A percentile compares a stretch with the other conserved stretches of the same genome.
Conservation (phyloP, 2,888 invertebrate genomes). For the Clivina fossor region DNA sequence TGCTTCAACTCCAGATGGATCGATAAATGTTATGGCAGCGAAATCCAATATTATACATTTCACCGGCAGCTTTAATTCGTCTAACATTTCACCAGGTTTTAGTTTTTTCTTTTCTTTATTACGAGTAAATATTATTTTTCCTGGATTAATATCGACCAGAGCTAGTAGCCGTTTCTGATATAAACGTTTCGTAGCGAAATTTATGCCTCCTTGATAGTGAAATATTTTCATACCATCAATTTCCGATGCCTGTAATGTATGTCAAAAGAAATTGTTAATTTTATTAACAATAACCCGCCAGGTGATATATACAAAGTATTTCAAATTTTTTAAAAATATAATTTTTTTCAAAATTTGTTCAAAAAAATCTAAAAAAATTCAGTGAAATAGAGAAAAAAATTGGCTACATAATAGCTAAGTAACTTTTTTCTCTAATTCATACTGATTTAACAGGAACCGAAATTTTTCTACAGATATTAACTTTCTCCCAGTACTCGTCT, state of each 20-base stretch:
- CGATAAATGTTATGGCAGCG: slow-evolving; percentile 68
- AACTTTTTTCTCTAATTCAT: no score
- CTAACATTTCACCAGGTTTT: slow-evolving; percentile 46
- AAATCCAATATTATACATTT: slow-evolving; percentile 69
- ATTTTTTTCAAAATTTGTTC: no score
- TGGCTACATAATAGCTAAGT: no score
- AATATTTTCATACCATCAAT: slow-evolving; percentile 62
- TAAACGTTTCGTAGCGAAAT: slow-evolving; percentile 13
- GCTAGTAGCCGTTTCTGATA: slow-evolving; percentile 2
- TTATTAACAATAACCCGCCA: neutral
- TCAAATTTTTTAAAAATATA: no score
- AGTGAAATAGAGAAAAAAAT: no score
- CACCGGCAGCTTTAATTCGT: slow-evolving; percentile 34
- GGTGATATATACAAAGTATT: no score
- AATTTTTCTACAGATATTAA: no score
- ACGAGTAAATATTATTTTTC: slow-evolving; percentile 4
- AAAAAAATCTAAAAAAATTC: no score
- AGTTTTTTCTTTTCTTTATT: slow-evolving; percentile 28
- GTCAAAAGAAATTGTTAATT: no score
- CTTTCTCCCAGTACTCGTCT: no score
- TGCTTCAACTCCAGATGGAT: slow-evolving; percentile 67
- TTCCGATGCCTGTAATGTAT: slow-evolving; percentile 56
- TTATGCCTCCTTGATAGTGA: slow-evolving; percentile 25
- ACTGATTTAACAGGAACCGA: no score
- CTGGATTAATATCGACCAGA: slow-evolving; percentile 9